Evolutionary conservation across 2,113 vertebrate genomes (phyloP), one percentile per base, ranked within the genome.

Genomic region (Erythrocercus mccallii): DNA sequence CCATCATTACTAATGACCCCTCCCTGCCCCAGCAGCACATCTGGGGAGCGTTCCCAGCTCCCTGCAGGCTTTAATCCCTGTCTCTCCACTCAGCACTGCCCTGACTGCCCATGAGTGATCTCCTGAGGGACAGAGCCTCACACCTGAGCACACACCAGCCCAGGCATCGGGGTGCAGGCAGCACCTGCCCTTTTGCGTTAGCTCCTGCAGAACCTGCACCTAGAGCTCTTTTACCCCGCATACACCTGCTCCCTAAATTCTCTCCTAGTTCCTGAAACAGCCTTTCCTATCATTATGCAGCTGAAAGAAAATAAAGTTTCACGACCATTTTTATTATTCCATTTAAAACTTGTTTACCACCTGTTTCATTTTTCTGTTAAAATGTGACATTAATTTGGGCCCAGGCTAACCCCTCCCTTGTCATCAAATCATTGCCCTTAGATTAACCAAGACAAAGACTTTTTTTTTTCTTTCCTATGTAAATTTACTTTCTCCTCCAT

Each of bases 241-340:
- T 18, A 11, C 4, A 51, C 31, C 50, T 42, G 17, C 48, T 50
- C 24, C 42, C 27, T 56, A 33, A 69, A 83, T 42, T 65, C 42
- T 54, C 50, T 68, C 68, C 68, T 27, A 17, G 62, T 4, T 92
- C 74, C 66, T 38, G 8, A 40, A 93, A 50, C 42, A 80, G 33
- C 45, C 23, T 61, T 86, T 78, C 44, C 44, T 86, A 40, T 50
- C 60, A 10, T 50, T 48, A 38, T 6, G 13, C 62, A 65, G 31
- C 40, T 60, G 40, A 73, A 91, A 83, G 76, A 71, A 86, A 78
- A 91, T 56, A 81, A 90, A 66, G 33, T 77, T 86, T 77, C 60
- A 70, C 0, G 3, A 60, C 13, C n/a, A 2, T 25, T 84, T 96
- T 79, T 82, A 69, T 87, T 74, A 48, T 57, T n/a, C 44, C 1